Evolutionary conservation across 2,113 vertebrate genomes (phyloP).

Genomic region (Gorsachius goisagi): DNA sequence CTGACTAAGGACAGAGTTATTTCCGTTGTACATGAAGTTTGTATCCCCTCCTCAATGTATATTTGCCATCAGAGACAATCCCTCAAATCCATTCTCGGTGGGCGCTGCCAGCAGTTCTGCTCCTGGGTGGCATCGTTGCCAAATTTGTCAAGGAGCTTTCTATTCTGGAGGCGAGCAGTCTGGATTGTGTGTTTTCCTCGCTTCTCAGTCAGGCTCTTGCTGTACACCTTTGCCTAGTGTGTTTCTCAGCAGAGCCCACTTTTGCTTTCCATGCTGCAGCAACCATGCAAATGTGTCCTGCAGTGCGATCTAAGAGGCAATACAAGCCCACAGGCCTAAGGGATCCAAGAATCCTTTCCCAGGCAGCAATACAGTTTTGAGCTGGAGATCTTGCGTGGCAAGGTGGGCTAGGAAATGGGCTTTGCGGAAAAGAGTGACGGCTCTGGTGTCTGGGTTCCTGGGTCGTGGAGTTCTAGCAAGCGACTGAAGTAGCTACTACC

Average conservation of each 20-base stretch:
- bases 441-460: not conserved
- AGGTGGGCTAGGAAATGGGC: not conserved
- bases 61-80: not conserved
- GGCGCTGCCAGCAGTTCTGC: not conserved
- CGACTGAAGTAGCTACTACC: not conserved
- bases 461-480: not conserved
- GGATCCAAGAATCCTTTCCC: not conserved
- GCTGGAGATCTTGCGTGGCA: not conserved
- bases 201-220: not conserved
- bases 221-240: not conserved
- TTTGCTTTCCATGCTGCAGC: not conserved
- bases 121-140: not conserved
- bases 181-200: not conserved
- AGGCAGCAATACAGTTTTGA: not conserved
- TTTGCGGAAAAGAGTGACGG: not conserved
- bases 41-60: not conserved
- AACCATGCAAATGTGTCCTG: not conserved
- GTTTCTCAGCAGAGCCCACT: not conserved
- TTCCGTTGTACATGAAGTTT: not conserved
- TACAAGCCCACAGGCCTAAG: not conserved
- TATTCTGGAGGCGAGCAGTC: not conserved
- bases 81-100: not conserved
- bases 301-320: not conserved
- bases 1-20: not conserved
- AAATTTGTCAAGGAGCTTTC: not conserved